Evolutionary conservation across 2,113 vertebrate genomes (phyloP).

Genomic region (Callaeas wilsoni): DNA sequence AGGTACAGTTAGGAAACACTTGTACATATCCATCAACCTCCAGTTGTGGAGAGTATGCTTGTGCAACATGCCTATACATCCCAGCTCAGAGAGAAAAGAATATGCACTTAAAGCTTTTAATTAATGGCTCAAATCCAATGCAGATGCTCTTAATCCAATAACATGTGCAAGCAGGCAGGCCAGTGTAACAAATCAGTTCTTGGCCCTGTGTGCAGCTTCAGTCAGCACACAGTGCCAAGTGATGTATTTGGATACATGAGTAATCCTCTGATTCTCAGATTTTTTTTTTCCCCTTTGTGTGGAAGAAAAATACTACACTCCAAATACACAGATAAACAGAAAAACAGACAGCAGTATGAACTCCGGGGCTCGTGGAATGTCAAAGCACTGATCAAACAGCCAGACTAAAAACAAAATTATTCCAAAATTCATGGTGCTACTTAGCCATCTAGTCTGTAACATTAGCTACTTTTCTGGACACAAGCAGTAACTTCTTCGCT

Average conservation of each 20-base stretch:
- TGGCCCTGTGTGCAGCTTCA: not conserved
- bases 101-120: constrained; percentile 33
- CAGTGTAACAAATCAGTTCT: constrained; percentile 37
- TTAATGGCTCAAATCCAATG: not conserved
- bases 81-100: not conserved
- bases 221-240: constrained; percentile 6
- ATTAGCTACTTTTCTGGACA: not conserved
- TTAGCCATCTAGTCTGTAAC: not conserved
- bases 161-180: not conserved
- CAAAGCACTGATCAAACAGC: constrained; percentile 34
- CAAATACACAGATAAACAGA: constrained; percentile 32
- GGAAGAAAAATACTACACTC: constrained; percentile 16
- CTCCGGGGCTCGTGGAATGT: not conserved
- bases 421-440: not conserved
- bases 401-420: not conserved
- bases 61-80: not conserved
- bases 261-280: constrained; percentile 39
- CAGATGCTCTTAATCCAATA: constrained; percentile 53
- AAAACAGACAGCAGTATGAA: constrained; percentile 1
- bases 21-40: not conserved
- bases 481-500: not conserved
- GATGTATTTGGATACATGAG: constrained; percentile 18
- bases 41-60: not conserved
- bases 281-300: not conserved
- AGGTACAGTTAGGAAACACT: not conserved